These are phyloP conservation scores for Lagocephalus sceleratus DNA, from an alignment of 2,797 vertebrate species.

Conservation along the genomic window DNA sequence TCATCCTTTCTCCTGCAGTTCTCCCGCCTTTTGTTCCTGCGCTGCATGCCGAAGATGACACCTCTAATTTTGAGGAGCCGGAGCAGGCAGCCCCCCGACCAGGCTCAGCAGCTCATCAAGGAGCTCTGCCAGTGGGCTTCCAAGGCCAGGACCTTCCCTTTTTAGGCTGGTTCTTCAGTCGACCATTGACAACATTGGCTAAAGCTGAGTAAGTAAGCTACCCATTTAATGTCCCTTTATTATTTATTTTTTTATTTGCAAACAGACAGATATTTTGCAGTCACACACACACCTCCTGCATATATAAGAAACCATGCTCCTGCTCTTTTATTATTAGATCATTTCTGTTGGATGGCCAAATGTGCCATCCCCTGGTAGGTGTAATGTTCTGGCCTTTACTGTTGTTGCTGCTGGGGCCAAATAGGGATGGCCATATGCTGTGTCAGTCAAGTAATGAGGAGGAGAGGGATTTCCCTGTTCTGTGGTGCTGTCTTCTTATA, in stretches of 20 bases:
- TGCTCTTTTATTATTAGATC: constrained; percentile 23
- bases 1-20: constrained; percentile 78
- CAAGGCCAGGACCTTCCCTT: constrained; percentile 93
- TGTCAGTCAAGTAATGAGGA: constrained; percentile 47
- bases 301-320: constrained; percentile 42
- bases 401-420: constrained; percentile 44
- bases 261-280: neutral
- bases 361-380: too few species aligned
- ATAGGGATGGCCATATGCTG: constrained; percentile 58
- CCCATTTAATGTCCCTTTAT: constrained; percentile 44
- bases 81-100: constrained; percentile 88
- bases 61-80: constrained; percentile 99
- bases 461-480: constrained; percentile 46
- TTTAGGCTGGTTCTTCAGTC: constrained; percentile 98
- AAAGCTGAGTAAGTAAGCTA: constrained; percentile 94
- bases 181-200: constrained; percentile 86
- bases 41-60: constrained; percentile 96
- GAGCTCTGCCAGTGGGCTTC: constrained; percentile 88
- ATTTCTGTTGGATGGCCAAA: constrained; percentile 12
- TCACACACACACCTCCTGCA: constrained; percentile 26
- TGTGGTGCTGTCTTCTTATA: constrained; percentile 16
- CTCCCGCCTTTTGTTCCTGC: constrained; percentile 98
- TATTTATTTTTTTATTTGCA: neutral
- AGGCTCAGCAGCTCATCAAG: constrained; percentile 84
- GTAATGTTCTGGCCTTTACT: constrained; percentile 41